These are phyloP conservation scores for Buceros bicornis DNA, from an alignment of 2,797 vertebrate genomes.

Conservation along the genomic window DNA sequence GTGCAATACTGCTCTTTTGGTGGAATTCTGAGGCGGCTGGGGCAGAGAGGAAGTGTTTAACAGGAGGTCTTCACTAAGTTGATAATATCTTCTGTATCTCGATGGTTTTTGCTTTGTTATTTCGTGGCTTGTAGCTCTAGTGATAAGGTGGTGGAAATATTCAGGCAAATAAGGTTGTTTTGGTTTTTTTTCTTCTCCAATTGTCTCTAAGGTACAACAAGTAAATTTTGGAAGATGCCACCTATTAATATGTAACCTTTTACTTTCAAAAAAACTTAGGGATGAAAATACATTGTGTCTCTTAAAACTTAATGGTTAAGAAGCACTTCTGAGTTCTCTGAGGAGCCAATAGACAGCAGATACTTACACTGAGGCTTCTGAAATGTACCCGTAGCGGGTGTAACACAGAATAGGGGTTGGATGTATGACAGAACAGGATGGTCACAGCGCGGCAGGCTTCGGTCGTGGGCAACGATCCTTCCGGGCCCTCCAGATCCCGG, in stretches of 20 bases:
- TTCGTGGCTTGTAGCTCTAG: not conserved
- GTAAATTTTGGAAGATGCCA: not conserved
- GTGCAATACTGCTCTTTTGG: not conserved
- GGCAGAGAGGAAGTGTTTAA: not conserved
- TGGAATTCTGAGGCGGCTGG: not conserved
- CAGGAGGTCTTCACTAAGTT: not conserved
- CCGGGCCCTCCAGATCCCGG: not conserved
- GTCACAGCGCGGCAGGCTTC: not conserved
- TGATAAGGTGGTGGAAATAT: not conserved
- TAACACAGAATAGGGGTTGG: not conserved
- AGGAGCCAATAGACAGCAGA: not conserved
- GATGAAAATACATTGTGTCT: not conserved
- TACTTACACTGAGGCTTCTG: not conserved
- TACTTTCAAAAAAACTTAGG: not conserved
- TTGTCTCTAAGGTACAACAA: not conserved
- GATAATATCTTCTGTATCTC: not conserved
- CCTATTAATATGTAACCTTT: rapidly evolving
- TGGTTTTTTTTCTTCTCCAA: not conserved
- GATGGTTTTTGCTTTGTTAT: not conserved
- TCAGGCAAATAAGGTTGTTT: too few relatives aligned
- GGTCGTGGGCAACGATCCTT: not conserved
- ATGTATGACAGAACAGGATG: not conserved
- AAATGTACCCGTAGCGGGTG: not conserved
- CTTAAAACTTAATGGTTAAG: not conserved
- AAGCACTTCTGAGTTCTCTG: not conserved